Conservation (phyloP, 2,797 vertebrate species). For the Mormyrus proboscirostris region DNA sequence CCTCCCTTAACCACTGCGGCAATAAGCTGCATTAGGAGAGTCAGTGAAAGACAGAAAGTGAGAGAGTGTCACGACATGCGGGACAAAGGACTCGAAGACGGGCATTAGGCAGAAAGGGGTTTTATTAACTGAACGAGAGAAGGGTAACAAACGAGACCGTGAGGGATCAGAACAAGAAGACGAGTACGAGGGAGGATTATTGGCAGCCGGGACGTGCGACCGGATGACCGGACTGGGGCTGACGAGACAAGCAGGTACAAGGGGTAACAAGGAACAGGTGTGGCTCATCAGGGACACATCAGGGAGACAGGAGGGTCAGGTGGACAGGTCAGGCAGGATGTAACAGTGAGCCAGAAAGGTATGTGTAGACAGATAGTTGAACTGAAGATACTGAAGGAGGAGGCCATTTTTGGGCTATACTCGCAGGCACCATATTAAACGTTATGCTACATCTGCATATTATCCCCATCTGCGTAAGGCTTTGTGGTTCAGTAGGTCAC, state of each 20-base stretch:
- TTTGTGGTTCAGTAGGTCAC: not conserved
- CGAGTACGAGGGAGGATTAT: not conserved
- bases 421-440: not conserved
- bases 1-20: constrained; percentile 21
- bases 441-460: not conserved
- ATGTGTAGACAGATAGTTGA: constrained; percentile 27
- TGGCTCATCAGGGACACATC: not conserved
- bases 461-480: not conserved
- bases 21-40: constrained; percentile 22
- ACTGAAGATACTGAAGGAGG: constrained; percentile 19
- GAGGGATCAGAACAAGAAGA: not conserved
- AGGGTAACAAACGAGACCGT: not conserved
- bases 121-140: not conserved
- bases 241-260: not conserved
- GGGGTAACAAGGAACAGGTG: not conserved
- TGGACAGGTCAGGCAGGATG: not conserved
- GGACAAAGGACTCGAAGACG: not conserved
- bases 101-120: not conserved
- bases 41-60: not conserved
- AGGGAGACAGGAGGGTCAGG: not conserved
- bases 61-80: not conserved
- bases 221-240: not conserved
- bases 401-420: not conserved
- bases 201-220: not conserved
- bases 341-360: not conserved